Evolutionary conservation across 2,888 invertebrate genomes (phyloP).

Genomic region (Parnassius glacialis): DNA sequence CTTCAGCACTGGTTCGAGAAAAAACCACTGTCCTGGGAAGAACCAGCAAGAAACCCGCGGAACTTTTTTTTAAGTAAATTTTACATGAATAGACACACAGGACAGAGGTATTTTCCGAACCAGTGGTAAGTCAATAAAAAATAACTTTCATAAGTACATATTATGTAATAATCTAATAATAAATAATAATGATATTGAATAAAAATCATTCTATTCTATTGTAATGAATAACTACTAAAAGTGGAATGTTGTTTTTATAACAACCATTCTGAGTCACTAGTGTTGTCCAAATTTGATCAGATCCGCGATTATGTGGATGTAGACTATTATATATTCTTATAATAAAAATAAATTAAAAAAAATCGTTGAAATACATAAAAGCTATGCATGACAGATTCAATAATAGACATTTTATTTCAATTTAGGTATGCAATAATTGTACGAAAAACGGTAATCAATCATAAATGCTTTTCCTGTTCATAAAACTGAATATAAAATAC

Average conservation of each 20-base stretch:
- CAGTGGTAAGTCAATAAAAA: too few relatives aligned
- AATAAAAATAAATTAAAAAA: conserved; percentile 14
- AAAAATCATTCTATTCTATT: too few relatives aligned
- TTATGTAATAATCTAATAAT: too few relatives aligned
- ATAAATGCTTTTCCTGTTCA: conserved; percentile 21
- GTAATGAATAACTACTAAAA: background rate
- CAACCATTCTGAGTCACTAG: background rate
- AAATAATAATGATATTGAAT: too few relatives aligned
- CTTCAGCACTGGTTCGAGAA: too few relatives aligned
- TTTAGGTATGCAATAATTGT: background rate
- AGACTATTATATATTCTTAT: background rate
- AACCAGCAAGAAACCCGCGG: too few relatives aligned
- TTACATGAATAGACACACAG: too few relatives aligned
- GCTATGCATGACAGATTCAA: conserved; percentile 17
- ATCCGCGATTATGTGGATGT: conserved; percentile 4
- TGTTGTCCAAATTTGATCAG: conserved; percentile 8
- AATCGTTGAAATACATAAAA: conserved; percentile 25
- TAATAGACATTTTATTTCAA: conserved; percentile 3
- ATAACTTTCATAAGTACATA: too few relatives aligned
- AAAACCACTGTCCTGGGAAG: too few relatives aligned
- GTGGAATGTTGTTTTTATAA: conserved; percentile 13
- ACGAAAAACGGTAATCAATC: conserved; percentile 8
- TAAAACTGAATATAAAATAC: conserved; percentile 11
- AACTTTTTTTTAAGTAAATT: too few relatives aligned
- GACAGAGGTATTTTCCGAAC: too few relatives aligned